Evolutionary conservation across 2,888 invertebrate genomes (phyloP).

Genomic region (Andrena haemorrhoa): DNA sequence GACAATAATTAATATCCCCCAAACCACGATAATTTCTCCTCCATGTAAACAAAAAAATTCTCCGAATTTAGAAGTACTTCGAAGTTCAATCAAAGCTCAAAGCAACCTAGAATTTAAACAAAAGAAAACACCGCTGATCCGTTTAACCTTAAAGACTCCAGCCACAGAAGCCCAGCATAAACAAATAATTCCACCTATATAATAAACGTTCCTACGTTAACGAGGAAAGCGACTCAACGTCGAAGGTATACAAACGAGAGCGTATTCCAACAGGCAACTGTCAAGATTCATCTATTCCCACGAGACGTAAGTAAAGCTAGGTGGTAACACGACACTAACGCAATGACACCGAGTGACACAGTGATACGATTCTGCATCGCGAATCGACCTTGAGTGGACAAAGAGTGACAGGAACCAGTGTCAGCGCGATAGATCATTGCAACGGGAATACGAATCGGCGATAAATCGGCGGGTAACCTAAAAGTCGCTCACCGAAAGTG

Average conservation of each 20-base stretch:
- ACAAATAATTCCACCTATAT: neutral
- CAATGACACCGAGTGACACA: neutral
- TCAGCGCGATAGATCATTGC: neutral
- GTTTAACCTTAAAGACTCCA: neutral
- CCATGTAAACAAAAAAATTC: too few relatives aligned
- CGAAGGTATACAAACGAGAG: neutral
- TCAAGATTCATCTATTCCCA: neutral
- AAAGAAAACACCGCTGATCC: too few relatives aligned
- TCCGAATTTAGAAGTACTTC: too few relatives aligned
- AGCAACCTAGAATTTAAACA: too few relatives aligned
- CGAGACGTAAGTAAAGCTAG: conserved; percentile 32
- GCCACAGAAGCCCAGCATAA: neutral
- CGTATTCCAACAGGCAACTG: neutral
- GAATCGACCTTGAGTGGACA: neutral
- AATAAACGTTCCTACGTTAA: neutral
- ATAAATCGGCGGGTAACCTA: conserved; percentile 33
- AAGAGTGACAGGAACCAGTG: neutral
- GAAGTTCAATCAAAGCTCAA: neutral
- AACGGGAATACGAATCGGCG: too few relatives aligned
- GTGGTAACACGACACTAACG: conserved; percentile 10
- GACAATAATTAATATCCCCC: neutral
- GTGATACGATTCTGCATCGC: neutral
- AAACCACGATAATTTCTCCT: neutral
- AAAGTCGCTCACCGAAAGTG: conserved; percentile 55
- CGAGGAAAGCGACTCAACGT: neutral